phyloP scores from a whole-genome alignment of 2,888 invertebrate genomes.

The Apoda limacodes region DNA sequence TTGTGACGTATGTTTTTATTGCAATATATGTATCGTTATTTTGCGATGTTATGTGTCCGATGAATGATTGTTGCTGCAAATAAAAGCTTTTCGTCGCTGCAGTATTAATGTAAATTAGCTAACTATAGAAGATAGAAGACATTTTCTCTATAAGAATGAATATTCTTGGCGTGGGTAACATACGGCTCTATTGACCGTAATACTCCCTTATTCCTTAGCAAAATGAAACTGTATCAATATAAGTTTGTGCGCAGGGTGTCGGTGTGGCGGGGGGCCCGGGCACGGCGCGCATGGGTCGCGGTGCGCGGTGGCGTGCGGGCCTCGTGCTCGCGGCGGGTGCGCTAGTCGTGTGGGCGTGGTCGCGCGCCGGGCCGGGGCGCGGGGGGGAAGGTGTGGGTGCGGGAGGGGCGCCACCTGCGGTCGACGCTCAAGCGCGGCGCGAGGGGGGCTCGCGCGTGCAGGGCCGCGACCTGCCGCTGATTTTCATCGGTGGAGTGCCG shows the following conservation, averaged over 20 bases:
- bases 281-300: slow-evolving; percentile 16
- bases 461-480: slow-evolving; percentile 91
- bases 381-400: slow-evolving; percentile 16
- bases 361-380: slow-evolving; percentile 17
- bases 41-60: too few species aligned
- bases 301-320: slow-evolving; percentile 27
- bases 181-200: too few species aligned
- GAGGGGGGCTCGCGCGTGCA: slow-evolving; percentile 32
- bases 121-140: too few species aligned
- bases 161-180: too few species aligned
- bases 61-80: too few species aligned
- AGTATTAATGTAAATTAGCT: slow-evolving; percentile 15
- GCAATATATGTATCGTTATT: too few species aligned
- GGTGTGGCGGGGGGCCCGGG: slow-evolving; percentile 23
- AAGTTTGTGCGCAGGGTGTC: slow-evolving; percentile 25
- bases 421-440: slow-evolving; percentile 9
- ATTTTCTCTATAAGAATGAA: too few species aligned
- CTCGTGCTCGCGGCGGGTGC: slow-evolving; percentile 20
- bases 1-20: too few species aligned
- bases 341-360: slow-evolving; percentile 18
- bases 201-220: too few species aligned
- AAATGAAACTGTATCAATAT: too few species aligned
- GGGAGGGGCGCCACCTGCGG: slow-evolving; percentile 12
- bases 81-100: too few species aligned
- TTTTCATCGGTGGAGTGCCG: slow-evolving; percentile 98